Conservation (phyloP, 1,140 invertebrate species). For the Oreohelix idahoensis region DNA sequence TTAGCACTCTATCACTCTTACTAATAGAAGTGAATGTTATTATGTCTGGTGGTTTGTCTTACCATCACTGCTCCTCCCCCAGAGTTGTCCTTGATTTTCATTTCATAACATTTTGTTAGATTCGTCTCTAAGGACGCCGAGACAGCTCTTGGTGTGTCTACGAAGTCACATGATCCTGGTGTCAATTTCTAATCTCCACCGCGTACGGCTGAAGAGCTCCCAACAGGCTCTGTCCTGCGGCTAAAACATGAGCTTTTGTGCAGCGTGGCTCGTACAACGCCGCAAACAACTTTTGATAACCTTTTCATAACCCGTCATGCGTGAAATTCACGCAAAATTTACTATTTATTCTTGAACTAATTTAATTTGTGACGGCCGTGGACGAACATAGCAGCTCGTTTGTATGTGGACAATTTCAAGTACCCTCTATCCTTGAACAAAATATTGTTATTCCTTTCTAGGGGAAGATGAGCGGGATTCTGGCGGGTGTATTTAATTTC, state of each 20-base stretch:
- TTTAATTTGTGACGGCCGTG: conserved; percentile 43
- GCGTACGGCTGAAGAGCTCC: conserved; percentile 19
- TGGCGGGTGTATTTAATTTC: neutral
- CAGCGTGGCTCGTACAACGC: conserved; percentile 3
- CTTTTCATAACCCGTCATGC: conserved; percentile 33
- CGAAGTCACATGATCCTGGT: conserved; percentile 36
- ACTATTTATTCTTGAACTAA: conserved; percentile 50
- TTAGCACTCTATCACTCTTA: too few species aligned
- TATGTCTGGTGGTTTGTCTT: too few species aligned
- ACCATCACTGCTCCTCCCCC: too few species aligned
- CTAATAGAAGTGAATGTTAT: too few species aligned
- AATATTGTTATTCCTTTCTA: neutral
- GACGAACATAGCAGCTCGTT: conserved; percentile 23
- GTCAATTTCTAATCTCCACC: conserved; percentile 36
- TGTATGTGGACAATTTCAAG: neutral
- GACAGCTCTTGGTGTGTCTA: neutral
- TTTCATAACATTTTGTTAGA: too few species aligned
- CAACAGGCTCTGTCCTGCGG: conserved; percentile 30
- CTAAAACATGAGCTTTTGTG: conserved; percentile 41
- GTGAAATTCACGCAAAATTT: conserved; percentile 42
- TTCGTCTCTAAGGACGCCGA: neutral
- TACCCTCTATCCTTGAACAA: neutral
- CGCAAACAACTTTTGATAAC: conserved; percentile 38
- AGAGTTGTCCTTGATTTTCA: too few species aligned
- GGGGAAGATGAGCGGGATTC: neutral